These are phyloP conservation scores for Stercorarius parasiticus DNA, from an alignment of 2,113 vertebrate species.

Conservation along the genomic window DNA sequence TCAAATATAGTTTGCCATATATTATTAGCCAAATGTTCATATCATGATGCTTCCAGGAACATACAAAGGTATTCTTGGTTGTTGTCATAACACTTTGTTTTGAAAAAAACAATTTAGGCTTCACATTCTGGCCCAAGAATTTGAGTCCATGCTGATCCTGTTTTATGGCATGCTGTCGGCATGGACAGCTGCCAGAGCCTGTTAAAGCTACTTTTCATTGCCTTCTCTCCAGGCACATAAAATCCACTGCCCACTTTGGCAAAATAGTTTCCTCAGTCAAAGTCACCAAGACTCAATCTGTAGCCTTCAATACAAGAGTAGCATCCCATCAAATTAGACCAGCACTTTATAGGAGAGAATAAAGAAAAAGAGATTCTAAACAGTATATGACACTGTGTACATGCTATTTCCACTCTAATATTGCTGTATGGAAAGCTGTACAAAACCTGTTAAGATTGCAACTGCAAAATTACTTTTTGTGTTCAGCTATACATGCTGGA, in stretches of 20 bases:
- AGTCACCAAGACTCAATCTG: not conserved
- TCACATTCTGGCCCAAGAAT: not conserved
- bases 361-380: not conserved
- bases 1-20: not conserved
- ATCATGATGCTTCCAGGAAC: not conserved
- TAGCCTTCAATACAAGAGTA: not conserved
- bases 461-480: not conserved
- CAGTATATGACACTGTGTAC: not conserved
- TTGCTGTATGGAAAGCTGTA: not conserved
- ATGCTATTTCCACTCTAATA: not conserved
- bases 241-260: not conserved
- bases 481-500: not conserved
- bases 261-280: not conserved
- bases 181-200: not conserved
- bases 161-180: not conserved
- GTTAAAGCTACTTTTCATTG: not conserved
- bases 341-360: not conserved
- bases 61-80: not conserved
- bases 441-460: not conserved
- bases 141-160: not conserved
- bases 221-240: not conserved
- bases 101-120: not conserved
- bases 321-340: not conserved
- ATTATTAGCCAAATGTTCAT: not conserved
- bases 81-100: not conserved